Evolutionary conservation across 2,888 invertebrate species (phyloP).

Genomic region (Dastarcus helophoroides): DNA sequence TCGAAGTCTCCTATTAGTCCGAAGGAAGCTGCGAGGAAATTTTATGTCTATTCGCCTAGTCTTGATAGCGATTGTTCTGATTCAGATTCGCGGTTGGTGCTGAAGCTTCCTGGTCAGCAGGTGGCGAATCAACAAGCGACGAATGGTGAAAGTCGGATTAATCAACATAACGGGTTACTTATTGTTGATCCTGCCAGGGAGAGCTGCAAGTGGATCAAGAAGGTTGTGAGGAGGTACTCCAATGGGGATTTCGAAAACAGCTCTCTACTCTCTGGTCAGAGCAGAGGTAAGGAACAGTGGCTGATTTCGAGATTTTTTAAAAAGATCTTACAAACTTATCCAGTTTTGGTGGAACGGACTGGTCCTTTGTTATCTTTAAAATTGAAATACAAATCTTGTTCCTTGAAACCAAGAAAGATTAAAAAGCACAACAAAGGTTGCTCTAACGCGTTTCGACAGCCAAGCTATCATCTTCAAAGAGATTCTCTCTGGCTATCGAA

Average conservation of each 20-base stretch:
- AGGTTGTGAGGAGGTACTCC: constrained; percentile 34
- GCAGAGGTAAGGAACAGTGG: constrained; percentile 28
- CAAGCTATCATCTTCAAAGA: too few species aligned
- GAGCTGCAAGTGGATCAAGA: constrained; percentile 36
- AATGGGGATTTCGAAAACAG: constrained; percentile 37
- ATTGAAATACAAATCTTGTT: too few species aligned
- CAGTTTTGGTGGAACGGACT: too few species aligned
- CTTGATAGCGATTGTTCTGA: constrained; percentile 37
- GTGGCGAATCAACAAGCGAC: constrained; percentile 16
- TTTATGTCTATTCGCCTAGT: constrained; percentile 36
- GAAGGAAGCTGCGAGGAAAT: constrained; percentile 31
- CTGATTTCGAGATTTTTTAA: too few species aligned
- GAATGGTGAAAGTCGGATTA: constrained; percentile 13
- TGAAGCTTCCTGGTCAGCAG: constrained; percentile 24
- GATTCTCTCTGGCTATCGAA: too few species aligned
- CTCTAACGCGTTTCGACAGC: too few species aligned
- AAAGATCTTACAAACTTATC: too few species aligned
- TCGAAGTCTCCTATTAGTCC: constrained; percentile 36
- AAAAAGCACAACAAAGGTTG: too few species aligned
- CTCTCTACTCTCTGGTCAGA: constrained; percentile 36
- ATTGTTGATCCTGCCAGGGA: constrained; percentile 33
- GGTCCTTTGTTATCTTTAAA: too few species aligned
- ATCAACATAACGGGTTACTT: constrained; percentile 27
- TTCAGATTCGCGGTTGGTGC: constrained; percentile 33
- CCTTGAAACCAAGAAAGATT: too few species aligned